phyloP scores from a whole-genome alignment of 35 echinoderm and acorn worm genomes.

The Apostichopus californicus region DNA sequence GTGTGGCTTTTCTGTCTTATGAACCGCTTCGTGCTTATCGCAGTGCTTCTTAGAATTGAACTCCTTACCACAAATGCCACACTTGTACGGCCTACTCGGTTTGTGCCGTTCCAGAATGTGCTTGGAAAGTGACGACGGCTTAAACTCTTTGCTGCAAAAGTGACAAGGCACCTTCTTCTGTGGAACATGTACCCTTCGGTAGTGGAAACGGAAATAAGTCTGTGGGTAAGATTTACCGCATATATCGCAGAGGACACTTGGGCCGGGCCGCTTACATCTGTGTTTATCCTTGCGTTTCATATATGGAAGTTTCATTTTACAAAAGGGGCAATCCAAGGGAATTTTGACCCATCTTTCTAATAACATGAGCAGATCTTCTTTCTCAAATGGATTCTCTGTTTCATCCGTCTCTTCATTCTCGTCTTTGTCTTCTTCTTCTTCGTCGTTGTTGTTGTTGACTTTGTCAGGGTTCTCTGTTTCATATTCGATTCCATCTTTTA shows the following conservation, averaged over 20 bases:
- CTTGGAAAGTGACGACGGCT: constrained; percentile 39
- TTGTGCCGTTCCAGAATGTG: constrained; percentile 44
- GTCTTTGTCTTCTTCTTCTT: neutral
- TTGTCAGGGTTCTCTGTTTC: neutral
- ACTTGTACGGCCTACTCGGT: constrained; percentile 19
- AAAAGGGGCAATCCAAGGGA: constrained; percentile 36
- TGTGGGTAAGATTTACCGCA: constrained; percentile 52
- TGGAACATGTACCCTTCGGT: constrained; percentile 36
- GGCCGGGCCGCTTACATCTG: constrained; percentile 35
- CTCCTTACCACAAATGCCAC: constrained; percentile 61
- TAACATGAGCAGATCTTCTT: neutral
- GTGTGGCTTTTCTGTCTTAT: constrained; percentile 61
- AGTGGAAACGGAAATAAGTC: constrained; percentile 57
- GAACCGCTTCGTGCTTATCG: constrained; percentile 45
- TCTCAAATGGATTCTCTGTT: constrained; percentile 36
- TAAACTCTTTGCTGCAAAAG: constrained; percentile 41
- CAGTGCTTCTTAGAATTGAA: constrained; percentile 34
- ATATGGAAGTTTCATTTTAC: constrained; percentile 47
- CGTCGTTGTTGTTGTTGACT: neutral
- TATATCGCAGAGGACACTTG: constrained; percentile 45
- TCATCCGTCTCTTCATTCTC: neutral
- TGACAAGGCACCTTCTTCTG: constrained; percentile 40
- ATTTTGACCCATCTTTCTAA: constrained; percentile 54
- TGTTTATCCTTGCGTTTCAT: constrained; percentile 53
- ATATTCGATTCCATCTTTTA: neutral